Evolutionary conservation across 2,113 vertebrate genomes (phyloP).

Genomic region (Ameiurus melas): DNA sequence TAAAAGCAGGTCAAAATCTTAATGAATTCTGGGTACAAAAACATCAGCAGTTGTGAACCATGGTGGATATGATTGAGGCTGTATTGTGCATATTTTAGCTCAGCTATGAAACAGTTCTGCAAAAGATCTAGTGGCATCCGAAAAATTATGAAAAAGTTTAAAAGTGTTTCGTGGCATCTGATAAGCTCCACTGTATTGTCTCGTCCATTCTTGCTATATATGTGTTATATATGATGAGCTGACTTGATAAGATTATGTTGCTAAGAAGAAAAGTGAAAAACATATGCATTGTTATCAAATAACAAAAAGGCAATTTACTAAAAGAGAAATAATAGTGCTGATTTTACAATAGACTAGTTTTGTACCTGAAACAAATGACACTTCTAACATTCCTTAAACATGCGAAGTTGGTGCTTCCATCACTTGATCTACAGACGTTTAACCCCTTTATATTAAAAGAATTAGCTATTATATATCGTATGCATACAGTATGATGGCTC

Average conservation of each 20-base stretch:
- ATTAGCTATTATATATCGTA: slow-evolving; percentile 46
- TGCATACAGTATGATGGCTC: slow-evolving; percentile 37
- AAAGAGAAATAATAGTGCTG: slow-evolving; percentile 16
- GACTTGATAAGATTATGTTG: slow-evolving; percentile 5
- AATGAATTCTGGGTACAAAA: background rate
- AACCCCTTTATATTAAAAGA: slow-evolving; percentile 42
- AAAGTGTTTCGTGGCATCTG: background rate
- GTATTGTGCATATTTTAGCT: background rate
- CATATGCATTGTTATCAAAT: background rate
- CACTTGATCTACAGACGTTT: slow-evolving; percentile 39
- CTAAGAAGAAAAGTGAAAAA: background rate
- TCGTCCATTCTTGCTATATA: background rate
- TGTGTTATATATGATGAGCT: slow-evolving; percentile 9
- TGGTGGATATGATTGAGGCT: background rate
- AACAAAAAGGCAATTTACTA: background rate
- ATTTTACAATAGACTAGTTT: slow-evolving; percentile 33
- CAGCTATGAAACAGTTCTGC: background rate
- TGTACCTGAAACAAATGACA: slow-evolving; percentile 23
- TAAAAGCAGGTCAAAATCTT: slow-evolving; percentile 2
- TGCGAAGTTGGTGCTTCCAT: slow-evolving; percentile 38
- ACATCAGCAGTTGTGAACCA: background rate
- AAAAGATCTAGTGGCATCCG: background rate
- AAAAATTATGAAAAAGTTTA: background rate
- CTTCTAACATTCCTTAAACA: slow-evolving; percentile 25
- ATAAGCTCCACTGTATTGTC: background rate